Evolutionary conservation across 2,888 invertebrate species (phyloP).

Genomic region (Thymelicus sylvestris): DNA sequence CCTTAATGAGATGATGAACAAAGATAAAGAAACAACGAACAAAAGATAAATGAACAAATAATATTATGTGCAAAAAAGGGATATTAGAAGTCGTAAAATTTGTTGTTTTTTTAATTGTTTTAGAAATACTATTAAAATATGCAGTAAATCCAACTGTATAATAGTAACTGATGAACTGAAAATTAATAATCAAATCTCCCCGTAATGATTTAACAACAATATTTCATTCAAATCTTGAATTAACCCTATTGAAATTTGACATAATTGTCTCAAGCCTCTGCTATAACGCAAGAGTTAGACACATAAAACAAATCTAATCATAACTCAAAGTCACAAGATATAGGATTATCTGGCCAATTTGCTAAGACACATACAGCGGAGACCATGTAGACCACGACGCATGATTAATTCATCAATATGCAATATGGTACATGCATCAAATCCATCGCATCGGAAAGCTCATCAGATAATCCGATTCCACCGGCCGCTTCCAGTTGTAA

Average conservation of each 20-base stretch:
- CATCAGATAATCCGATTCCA: conserved; percentile 10
- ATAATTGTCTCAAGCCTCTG: no score
- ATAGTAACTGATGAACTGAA: no score
- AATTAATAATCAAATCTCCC: no score
- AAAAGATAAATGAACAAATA: background rate
- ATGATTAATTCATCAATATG: conserved; percentile 23
- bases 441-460: conserved; percentile 6
- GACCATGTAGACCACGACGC: background rate
- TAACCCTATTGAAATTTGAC: no score
- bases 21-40: background rate
- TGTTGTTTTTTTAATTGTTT: no score
- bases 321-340: background rate
- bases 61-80: no score
- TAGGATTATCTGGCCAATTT: conserved; percentile 2
- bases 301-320: conserved; percentile 1
- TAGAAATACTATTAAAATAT: no score
- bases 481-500: background rate
- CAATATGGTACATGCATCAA: conserved; percentile 11
- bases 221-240: no score
- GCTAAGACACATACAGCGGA: background rate
- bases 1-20: background rate
- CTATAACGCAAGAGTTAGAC: no score
- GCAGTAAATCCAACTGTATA: no score
- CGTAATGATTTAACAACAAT: no score
- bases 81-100: no score